A percentile compares a stretch with the other conserved stretches of the same genome.
phyloP scores from a whole-genome alignment of 2,797 vertebrate genomes.

The Acrossocheilus fasciatus region DNA sequence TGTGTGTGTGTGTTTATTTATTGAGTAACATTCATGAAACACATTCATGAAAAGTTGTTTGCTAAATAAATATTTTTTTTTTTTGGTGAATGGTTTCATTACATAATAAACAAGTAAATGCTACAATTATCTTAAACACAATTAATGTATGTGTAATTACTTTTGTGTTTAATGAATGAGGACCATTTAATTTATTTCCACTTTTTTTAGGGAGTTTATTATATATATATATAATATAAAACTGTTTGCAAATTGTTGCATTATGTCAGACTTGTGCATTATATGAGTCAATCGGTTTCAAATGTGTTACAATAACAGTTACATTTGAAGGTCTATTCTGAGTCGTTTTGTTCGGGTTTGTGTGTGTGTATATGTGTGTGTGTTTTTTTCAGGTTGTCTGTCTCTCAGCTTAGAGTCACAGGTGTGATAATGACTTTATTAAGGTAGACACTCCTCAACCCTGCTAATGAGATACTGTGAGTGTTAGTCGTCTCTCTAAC shows the following conservation, averaged over 20 bases:
- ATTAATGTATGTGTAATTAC: too few species aligned
- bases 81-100: too few species aligned
- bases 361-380: constrained; percentile 25
- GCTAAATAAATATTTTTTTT: too few species aligned
- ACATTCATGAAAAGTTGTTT: too few species aligned
- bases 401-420: constrained; percentile 72
- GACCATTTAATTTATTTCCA: too few species aligned
- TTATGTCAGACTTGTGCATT: neutral
- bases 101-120: neutral
- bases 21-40: too few species aligned
- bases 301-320: neutral
- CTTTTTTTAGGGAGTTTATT: too few species aligned
- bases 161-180: too few species aligned
- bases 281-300: too few species aligned
- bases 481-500: constrained; percentile 57
- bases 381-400: constrained; percentile 67
- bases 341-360: constrained; percentile 9
- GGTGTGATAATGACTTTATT: constrained; percentile 80
- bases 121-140: neutral
- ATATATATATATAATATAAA: too few species aligned
- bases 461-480: constrained; percentile 60
- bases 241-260: neutral
- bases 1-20: too few species aligned
- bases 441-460: constrained; percentile 70
- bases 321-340: neutral